These are phyloP conservation scores for Homalodisca vitripennis DNA, from an alignment of 1,140 invertebrate genomes.

Conservation along the genomic window DNA sequence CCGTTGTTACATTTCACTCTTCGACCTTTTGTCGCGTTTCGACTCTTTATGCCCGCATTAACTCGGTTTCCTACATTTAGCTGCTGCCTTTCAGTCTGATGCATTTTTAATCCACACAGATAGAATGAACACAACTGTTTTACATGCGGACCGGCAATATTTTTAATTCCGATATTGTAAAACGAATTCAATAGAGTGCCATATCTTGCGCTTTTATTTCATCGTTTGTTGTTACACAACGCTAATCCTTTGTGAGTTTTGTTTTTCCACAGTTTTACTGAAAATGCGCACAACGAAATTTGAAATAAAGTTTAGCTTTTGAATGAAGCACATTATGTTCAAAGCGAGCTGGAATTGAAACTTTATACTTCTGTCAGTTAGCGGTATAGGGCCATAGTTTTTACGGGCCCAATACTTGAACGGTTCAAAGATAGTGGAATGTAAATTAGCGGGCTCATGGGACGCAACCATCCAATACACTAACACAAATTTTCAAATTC, in stretches of 20 bases:
- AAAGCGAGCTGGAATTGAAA: background rate
- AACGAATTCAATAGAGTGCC: background rate
- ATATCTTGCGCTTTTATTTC: background rate
- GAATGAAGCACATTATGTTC: background rate
- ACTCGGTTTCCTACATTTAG: conserved; percentile 20
- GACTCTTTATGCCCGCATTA: background rate
- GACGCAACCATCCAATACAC: no score
- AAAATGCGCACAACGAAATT: background rate
- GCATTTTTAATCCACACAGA: conserved; percentile 22
- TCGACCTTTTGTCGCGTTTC: background rate
- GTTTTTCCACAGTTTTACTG: background rate
- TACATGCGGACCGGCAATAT: background rate
- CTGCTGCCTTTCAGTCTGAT: background rate
- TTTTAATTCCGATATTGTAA: background rate
- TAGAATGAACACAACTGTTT: conserved; percentile 14
- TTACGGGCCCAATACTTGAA: no score
- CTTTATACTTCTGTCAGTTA: no score
- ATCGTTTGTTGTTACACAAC: background rate
- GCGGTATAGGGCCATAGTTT: no score
- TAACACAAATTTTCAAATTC: no score
- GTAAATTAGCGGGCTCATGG: no score
- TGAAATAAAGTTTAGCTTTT: background rate
- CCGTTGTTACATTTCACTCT: background rate
- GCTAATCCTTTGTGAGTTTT: conserved; percentile 13
- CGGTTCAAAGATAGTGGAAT: no score